phyloP scores from a whole-genome alignment of 2,113 vertebrate species.

The Vanacampus margaritifer region DNA sequence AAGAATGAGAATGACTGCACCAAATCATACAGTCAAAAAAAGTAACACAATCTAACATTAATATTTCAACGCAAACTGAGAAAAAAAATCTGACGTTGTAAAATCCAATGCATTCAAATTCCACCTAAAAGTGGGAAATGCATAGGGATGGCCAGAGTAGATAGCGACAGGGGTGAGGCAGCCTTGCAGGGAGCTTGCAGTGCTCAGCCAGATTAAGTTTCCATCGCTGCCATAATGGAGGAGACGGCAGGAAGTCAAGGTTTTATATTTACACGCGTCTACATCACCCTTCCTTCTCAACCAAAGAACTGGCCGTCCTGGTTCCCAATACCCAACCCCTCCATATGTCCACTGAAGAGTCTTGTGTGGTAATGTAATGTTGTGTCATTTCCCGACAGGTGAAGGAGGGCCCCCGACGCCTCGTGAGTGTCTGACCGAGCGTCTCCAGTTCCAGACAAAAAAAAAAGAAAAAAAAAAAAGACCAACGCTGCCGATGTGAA shows the following conservation, averaged over 20 bases:
- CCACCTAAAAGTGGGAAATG: constrained; percentile 2
- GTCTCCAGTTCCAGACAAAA: neutral
- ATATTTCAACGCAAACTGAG: too few species aligned
- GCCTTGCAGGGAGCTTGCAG: constrained; percentile 37
- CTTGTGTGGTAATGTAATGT: neutral
- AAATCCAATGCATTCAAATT: neutral
- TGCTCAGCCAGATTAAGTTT: constrained; percentile 65
- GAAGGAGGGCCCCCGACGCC: neutral
- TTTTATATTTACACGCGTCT: constrained; percentile 74
- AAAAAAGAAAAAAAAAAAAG: neutral
- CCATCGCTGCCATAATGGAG: constrained; percentile 64
- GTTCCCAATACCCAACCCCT: constrained; percentile 18
- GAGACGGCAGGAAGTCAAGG: constrained; percentile 66
- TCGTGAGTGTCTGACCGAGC: neutral
- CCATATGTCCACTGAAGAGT: neutral
- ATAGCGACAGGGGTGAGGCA: constrained; percentile 28
- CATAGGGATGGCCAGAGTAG: constrained; percentile 10
- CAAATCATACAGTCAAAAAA: too few species aligned
- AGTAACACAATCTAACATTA: too few species aligned
- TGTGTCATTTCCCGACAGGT: constrained; percentile 10
- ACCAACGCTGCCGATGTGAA: constrained; percentile 37
- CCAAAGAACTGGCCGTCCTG: constrained; percentile 27
- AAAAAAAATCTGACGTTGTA: too few species aligned
- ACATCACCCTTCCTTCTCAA: constrained; percentile 58
- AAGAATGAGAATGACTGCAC: too few species aligned